Base-by-base conservation (phyloP, 2,797 vertebrate genomes). In the Potorous gilbertii region DNA sequence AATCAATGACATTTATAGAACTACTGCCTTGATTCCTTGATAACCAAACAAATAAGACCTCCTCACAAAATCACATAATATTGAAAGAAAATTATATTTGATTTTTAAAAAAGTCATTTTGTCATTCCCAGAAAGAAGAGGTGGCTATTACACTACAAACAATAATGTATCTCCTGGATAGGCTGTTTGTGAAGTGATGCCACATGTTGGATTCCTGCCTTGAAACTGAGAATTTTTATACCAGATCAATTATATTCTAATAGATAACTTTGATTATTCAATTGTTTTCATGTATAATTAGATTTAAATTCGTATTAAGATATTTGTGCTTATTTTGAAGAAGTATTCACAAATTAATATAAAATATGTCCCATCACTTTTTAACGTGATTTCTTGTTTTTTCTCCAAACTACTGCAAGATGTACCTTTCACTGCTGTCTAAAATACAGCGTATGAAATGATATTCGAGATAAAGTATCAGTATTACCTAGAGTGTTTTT, bases 281-380 rank as follows among this genome's bases (percentile, higher is more conserved):
- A 52, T 91, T 4, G 96, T 81, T 1, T 95, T 46, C 40, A 27
- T 95, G 16, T 52, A 74, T 55, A 21, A 91, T 56, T 21, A 91
- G 81, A 50, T 94, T n/a, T 59, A 91, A 31, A 96, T 55, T 50
- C 31, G 55, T 46, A 62, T 29, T 92, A 1, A 0, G 29, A 90
- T 94, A 93, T 92, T 96, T 55, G 94, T 28, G 62, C 0, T 3
- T 95, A 6, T 74, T 89, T 94, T 92, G 93, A 40, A 95, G 96
- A 95, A 6, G 24, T 56, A 27, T 50, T 27, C 50, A 11, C 4
- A 56, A 62, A 1, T 59, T 52, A 52, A 55, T 62, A 92, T 8
- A 92, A 96, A 96, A 92, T 55, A 66, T 91, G 13, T 29, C 50
- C 14, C 0, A 50, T 92, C 96, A 90, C 11, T 34, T 90, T 90